A percentile compares a stretch with the other conserved stretches of the same genome.
phyloP scores from a whole-genome alignment of 2,113 vertebrate species.

The Nerophis ophidion region DNA sequence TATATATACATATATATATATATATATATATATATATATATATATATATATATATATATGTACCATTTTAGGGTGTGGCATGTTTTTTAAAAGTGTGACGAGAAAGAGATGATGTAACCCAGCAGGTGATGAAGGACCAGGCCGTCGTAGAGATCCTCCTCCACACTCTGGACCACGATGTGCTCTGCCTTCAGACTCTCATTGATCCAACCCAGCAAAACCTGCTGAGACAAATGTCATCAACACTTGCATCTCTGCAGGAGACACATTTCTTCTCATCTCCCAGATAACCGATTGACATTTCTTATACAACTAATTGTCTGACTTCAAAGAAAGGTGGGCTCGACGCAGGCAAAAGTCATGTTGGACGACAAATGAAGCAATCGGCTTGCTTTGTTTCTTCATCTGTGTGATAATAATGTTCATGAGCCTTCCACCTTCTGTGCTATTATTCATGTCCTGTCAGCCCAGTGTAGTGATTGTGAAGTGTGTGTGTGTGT shows the following conservation, averaged over 20 bases:
- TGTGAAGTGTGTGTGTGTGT: too few species aligned
- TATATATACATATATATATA: too few species aligned
- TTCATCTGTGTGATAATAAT: constrained; percentile 37
- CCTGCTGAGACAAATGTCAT: constrained; percentile 62
- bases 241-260: constrained; percentile 21
- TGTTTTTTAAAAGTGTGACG: neutral
- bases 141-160: constrained; percentile 90
- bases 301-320: too few species aligned
- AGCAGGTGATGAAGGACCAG: constrained; percentile 90
- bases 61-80: too few species aligned
- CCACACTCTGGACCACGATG: constrained; percentile 83
- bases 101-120: constrained; percentile 68
- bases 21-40: too few species aligned
- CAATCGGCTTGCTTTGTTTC: constrained; percentile 2
- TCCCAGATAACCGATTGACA: too few species aligned
- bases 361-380: constrained; percentile 3
- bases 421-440: constrained; percentile 50
- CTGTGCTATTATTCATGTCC: constrained; percentile 36
- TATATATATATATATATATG: too few species aligned
- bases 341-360: too few species aligned
- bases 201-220: constrained; percentile 85
- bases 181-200: constrained; percentile 77
- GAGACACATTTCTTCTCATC: neutral
- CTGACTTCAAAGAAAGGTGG: too few species aligned
- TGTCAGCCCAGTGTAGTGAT: too few species aligned